Evolutionary conservation across 1,140 invertebrate species (phyloP).

Genomic region (Oreohelix idahoensis): DNA sequence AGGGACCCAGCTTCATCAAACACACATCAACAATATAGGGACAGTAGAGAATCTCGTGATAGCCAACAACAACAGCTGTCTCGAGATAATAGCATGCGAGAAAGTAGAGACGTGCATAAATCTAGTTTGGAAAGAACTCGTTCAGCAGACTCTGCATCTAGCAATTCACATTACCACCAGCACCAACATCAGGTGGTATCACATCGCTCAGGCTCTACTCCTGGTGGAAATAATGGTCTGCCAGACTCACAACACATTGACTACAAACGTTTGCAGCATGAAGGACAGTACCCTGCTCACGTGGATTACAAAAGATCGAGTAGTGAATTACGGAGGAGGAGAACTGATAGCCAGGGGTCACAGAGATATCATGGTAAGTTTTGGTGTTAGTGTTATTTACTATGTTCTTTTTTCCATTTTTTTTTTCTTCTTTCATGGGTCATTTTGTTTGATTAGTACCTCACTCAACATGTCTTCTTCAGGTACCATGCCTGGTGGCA

Average conservation of each 20-base stretch:
- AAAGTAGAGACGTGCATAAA: conserved; percentile 21
- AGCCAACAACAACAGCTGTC: conserved; percentile 25
- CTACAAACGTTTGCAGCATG: conserved; percentile 30
- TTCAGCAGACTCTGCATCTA: not conserved
- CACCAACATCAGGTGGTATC: not conserved
- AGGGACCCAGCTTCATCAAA: conserved; percentile 5
- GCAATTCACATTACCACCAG: conserved; percentile 26
- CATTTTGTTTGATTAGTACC: no score
- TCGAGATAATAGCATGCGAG: conserved; percentile 11
- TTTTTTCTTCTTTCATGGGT: no score
- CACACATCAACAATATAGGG: conserved; percentile 22
- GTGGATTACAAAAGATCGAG: conserved; percentile 24
- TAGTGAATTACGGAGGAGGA: not conserved
- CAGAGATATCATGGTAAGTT: conserved; percentile 32
- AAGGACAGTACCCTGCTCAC: conserved; percentile 5
- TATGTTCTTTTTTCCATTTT: not conserved
- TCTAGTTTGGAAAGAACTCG: conserved; percentile 20
- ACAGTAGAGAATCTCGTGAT: conserved; percentile 15
- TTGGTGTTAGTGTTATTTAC: no score
- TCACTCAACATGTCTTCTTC: no score
- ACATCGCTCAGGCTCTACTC: conserved; percentile 21
- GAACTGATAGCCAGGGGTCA: conserved; percentile 20
- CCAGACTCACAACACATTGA: conserved; percentile 21
- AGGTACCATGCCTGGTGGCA: no score
- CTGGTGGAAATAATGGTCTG: conserved; percentile 25